phyloP scores from a whole-genome alignment of 2,888 invertebrate species.

The Caenorhabditis sp. region DNA sequence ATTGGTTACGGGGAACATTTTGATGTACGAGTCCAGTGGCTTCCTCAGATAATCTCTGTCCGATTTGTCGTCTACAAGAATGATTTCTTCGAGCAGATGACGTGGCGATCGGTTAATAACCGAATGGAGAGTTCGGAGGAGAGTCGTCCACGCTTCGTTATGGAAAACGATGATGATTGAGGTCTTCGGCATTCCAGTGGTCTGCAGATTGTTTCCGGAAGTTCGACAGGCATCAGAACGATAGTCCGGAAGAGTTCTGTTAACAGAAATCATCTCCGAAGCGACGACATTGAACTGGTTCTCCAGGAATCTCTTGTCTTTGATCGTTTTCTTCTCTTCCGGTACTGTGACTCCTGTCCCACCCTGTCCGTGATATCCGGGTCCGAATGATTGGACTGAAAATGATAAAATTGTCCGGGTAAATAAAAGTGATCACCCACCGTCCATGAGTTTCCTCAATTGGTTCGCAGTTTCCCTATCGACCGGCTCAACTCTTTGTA shows the following conservation, averaged over 20 bases:
- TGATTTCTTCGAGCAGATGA: slow-evolving; percentile 76
- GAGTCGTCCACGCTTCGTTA: slow-evolving; percentile 98
- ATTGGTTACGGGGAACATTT: slow-evolving; percentile 73
- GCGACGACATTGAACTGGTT: slow-evolving; percentile 87
- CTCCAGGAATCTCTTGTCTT: slow-evolving; percentile 75
- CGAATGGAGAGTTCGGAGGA: slow-evolving; percentile 84
- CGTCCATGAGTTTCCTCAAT: slow-evolving; percentile 44
- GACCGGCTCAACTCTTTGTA: slow-evolving; percentile 27
- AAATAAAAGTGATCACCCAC: not conserved
- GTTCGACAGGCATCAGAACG: slow-evolving; percentile 62
- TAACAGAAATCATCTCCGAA: slow-evolving; percentile 96
- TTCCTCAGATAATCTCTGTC: slow-evolving; percentile 75
- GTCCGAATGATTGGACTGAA: slow-evolving; percentile 63
- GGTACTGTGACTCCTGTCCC: slow-evolving; percentile 75
- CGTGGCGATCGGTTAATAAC: slow-evolving; percentile 77
- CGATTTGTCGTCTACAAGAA: slow-evolving; percentile 78
- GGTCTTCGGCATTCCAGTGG: slow-evolving; percentile 86
- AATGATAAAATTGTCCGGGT: not conserved
- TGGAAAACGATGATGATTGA: slow-evolving; percentile 99
- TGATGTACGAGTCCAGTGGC: slow-evolving; percentile 76
- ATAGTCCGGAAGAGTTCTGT: slow-evolving; percentile 94
- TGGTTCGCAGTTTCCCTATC: slow-evolving; percentile 29
- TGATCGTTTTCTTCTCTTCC: slow-evolving; percentile 62
- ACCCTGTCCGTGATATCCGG: slow-evolving; percentile 70
- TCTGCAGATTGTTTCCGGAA: slow-evolving; percentile 15